Evolutionary conservation across 2,113 vertebrate species (phyloP).

Genomic region (Stictonetta naevosa): DNA sequence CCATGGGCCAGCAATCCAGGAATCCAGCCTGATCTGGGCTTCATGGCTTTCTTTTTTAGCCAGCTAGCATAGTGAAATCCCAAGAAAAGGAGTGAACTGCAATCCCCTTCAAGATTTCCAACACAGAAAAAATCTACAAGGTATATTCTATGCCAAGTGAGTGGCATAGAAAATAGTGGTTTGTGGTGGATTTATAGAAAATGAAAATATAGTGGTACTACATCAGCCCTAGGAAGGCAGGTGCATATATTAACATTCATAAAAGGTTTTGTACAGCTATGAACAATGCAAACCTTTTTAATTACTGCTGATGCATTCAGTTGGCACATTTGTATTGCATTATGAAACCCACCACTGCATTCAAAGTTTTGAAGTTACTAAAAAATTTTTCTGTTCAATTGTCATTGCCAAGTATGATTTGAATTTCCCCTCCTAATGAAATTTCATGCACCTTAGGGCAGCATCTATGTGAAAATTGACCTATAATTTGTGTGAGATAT

Average conservation of each 20-base stretch:
- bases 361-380: not conserved
- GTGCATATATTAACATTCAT: not conserved
- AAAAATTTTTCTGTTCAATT: slow-evolving; percentile 5
- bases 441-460: slow-evolving; percentile 45
- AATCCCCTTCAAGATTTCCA: not conserved
- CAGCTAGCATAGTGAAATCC: not conserved
- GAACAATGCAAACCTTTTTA: not conserved
- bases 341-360: not conserved
- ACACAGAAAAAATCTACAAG: not conserved
- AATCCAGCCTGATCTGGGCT: not conserved
- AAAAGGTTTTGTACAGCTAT: not conserved
- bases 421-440: slow-evolving; percentile 3
- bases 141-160: not conserved
- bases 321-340: not conserved
- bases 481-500: slow-evolving; percentile 48
- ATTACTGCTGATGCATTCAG: not conserved
- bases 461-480: slow-evolving; percentile 38
- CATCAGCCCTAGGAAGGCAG: not conserved
- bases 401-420: not conserved
- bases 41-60: not conserved
- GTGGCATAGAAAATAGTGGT: not conserved
- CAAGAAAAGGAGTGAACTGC: not conserved
- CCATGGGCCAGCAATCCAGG: not conserved
- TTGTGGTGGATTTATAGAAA: not conserved
- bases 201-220: not conserved